phyloP scores from a whole-genome alignment of 2,888 invertebrate genomes.

The Uloborus plumipes region DNA sequence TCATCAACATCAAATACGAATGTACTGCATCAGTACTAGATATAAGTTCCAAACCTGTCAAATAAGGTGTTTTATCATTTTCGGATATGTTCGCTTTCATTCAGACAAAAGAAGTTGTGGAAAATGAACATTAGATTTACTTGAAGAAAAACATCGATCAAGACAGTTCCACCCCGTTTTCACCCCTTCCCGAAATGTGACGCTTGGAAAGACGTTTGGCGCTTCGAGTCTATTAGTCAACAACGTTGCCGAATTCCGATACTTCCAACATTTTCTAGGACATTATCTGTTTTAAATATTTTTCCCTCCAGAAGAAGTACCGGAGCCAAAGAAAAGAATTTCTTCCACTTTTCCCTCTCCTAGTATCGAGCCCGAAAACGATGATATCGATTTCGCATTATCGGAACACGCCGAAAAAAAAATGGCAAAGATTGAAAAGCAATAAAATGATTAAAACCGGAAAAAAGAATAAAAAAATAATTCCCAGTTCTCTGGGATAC shows the following conservation, averaged over 20 bases:
- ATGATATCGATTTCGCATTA: constrained; percentile 63
- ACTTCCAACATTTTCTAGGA: constrained; percentile 16
- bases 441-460: constrained; percentile 45
- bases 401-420: constrained; percentile 34
- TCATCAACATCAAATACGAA: too few species aligned
- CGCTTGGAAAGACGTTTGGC: too few species aligned
- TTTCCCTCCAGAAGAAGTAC: constrained; percentile 10
- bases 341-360: constrained; percentile 9
- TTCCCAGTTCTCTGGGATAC: constrained; percentile 28
- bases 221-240: constrained; percentile 33
- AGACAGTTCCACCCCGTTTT: too few species aligned
- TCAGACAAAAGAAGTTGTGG: too few species aligned
- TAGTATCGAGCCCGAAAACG: constrained; percentile 44
- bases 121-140: too few species aligned
- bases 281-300: constrained; percentile 63
- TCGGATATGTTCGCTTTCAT: too few species aligned
- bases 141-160: too few species aligned
- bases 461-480: constrained; percentile 11
- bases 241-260: constrained; percentile 16
- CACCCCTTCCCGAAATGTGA: too few species aligned
- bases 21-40: too few species aligned
- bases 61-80: too few species aligned
- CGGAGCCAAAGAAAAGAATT: constrained; percentile 1
- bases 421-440: constrained; percentile 32
- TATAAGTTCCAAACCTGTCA: too few species aligned